phyloP scores from a whole-genome alignment of 2,888 invertebrate genomes.

The Ptilodon capucinus region DNA sequence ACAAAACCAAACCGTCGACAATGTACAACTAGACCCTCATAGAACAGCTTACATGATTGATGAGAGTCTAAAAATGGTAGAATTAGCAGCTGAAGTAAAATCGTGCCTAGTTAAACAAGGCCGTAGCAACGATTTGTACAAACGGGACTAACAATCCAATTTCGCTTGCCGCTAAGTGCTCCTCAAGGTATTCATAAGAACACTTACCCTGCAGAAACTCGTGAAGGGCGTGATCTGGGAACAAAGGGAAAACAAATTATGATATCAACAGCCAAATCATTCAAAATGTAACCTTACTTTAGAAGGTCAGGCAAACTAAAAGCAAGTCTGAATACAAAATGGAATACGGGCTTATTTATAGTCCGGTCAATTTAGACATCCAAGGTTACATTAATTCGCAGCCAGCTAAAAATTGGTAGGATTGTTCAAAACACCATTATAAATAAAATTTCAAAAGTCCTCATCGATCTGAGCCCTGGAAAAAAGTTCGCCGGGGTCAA shows the following conservation, averaged over 20 bases:
- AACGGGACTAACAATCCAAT: neutral
- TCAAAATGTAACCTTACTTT: neutral
- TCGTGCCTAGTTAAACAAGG: neutral
- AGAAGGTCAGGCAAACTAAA: neutral
- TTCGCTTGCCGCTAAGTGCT: neutral
- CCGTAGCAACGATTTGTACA: neutral
- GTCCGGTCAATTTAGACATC: too few relatives aligned
- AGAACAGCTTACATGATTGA: neutral
- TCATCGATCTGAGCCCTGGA: too few relatives aligned
- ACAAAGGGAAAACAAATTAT: constrained; percentile 41
- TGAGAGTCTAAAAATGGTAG: neutral
- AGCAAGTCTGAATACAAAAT: too few relatives aligned
- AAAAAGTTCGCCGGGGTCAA: too few relatives aligned
- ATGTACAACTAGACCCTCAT: neutral
- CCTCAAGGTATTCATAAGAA: neutral
- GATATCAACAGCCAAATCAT: neutral
- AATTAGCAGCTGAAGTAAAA: neutral
- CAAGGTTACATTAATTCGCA: too few relatives aligned
- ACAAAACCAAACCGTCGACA: too few relatives aligned
- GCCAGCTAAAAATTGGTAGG: too few relatives aligned
- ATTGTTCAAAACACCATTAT: too few relatives aligned
- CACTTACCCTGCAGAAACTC: constrained; percentile 92
- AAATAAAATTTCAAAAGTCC: too few relatives aligned
- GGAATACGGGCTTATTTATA: too few relatives aligned
- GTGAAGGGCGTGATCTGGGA: constrained; percentile 93